Evolutionary conservation across 2,113 vertebrate genomes (phyloP).

Genomic region (Rhineura floridana): DNA sequence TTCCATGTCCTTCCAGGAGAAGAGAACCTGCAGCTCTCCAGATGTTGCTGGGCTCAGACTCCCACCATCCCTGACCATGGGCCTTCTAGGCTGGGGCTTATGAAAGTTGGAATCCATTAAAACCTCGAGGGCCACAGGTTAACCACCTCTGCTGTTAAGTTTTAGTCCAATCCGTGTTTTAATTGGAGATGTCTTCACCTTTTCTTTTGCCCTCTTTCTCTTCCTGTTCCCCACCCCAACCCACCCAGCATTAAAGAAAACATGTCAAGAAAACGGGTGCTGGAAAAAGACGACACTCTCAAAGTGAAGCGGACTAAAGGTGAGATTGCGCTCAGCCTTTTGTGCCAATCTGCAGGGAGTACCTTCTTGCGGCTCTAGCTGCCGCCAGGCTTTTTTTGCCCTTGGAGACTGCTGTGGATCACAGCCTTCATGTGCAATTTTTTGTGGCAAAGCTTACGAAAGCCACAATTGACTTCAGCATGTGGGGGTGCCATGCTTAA

Average conservation of each 20-base stretch:
- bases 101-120: neutral
- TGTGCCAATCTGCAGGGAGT: neutral
- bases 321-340: constrained; percentile 40
- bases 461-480: neutral
- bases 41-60: neutral
- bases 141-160: too few species aligned
- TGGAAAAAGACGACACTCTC: constrained; percentile 63
- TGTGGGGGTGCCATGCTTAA: neutral
- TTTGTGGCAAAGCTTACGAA: neutral
- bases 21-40: neutral
- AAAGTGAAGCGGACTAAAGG: constrained; percentile 86
- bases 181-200: accelerated
- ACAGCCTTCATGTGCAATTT: neutral
- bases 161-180: neutral
- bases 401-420: neutral
- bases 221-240: too few species aligned
- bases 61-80: too few species aligned
- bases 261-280: constrained; percentile 84
- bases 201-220: neutral
- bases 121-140: neutral
- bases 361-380: neutral
- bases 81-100: neutral
- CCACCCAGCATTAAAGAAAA: constrained; percentile 18
- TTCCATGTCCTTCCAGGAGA: neutral
- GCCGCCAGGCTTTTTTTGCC: neutral